A percentile compares a stretch with the other conserved stretches of the same genome.
phyloP scores from a whole-genome alignment of 2,797 vertebrate genomes.

The Ptychobarbus kaznakovi region DNA sequence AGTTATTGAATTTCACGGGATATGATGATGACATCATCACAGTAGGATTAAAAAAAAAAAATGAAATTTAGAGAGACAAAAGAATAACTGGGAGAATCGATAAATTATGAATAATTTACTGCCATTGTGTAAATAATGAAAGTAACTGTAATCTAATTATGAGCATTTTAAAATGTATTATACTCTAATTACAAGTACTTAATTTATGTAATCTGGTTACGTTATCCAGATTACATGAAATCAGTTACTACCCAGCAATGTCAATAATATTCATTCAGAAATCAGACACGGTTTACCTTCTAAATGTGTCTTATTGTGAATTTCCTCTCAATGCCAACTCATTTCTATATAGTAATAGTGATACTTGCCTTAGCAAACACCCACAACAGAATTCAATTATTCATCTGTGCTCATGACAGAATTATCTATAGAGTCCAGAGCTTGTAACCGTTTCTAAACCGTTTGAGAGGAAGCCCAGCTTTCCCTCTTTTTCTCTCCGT shows the following conservation, averaged over 20 bases:
- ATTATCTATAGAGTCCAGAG: neutral
- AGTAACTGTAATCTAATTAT: neutral
- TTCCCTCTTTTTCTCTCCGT: conserved; percentile 28
- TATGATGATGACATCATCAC: neutral
- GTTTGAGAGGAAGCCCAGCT: conserved; percentile 8
- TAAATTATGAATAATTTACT: neutral
- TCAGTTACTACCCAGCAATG: neutral
- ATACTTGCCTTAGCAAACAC: neutral
- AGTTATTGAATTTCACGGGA: neutral
- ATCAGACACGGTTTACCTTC: neutral
- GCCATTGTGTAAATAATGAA: neutral
- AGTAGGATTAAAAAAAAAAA: neutral
- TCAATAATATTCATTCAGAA: neutral
- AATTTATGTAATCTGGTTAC: neutral
- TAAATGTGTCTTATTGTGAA: neutral
- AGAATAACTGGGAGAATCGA: neutral
- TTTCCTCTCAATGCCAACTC: neutral
- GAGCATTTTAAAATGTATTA: neutral
- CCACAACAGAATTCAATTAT: neutral
- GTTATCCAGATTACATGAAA: neutral
- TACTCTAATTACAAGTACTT: neutral
- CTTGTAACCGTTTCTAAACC: neutral
- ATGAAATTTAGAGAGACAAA: neutral
- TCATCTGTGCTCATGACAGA: neutral
- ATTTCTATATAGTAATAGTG: neutral